Percentiles rank a stretch among this genome's conserved stretches.
Conservation (phyloP, 2,888 invertebrate species). For the Microdon myrmicae region DNA sequence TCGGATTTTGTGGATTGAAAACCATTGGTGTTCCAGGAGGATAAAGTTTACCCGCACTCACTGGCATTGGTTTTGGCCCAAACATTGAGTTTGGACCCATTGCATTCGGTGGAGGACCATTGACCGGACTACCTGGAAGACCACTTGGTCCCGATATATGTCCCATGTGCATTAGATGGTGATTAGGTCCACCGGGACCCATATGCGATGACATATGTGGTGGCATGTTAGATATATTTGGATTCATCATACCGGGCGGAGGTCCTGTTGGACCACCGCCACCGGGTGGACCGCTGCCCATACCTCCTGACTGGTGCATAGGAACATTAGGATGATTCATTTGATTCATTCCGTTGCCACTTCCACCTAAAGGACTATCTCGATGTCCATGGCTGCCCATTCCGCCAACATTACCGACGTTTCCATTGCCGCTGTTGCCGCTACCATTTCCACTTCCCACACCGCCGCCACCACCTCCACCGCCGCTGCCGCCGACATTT, state of each 20-base stretch:
- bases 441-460: conserved; percentile 22
- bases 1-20: conserved; percentile 97
- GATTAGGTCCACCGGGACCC: conserved; percentile 53
- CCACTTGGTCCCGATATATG: conserved; percentile 70
- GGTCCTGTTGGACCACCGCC: conserved; percentile 54
- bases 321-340: conserved; percentile 67
- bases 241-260: conserved; percentile 60
- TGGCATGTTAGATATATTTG: conserved; percentile 54
- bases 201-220: conserved; percentile 55
- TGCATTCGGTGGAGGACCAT: conserved; percentile 56
- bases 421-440: conserved; percentile 54
- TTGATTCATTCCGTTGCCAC: conserved; percentile 59
- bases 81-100: conserved; percentile 53
- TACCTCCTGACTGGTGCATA: conserved; percentile 61
- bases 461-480: conserved; percentile 53
- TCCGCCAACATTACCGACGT: conserved; percentile 54
- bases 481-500: conserved; percentile 56
- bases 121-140: conserved; percentile 67
- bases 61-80: conserved; percentile 90
- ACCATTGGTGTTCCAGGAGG: conserved; percentile 97
- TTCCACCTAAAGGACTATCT: conserved; percentile 53
- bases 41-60: conserved; percentile 89
- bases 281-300: conserved; percentile 66
- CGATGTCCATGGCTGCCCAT: conserved; percentile 54
- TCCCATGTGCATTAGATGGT: conserved; percentile 56